These are phyloP conservation scores for Trichopoda pennipes DNA, from an alignment of 2,888 invertebrate genomes.

Conservation along the genomic window DNA sequence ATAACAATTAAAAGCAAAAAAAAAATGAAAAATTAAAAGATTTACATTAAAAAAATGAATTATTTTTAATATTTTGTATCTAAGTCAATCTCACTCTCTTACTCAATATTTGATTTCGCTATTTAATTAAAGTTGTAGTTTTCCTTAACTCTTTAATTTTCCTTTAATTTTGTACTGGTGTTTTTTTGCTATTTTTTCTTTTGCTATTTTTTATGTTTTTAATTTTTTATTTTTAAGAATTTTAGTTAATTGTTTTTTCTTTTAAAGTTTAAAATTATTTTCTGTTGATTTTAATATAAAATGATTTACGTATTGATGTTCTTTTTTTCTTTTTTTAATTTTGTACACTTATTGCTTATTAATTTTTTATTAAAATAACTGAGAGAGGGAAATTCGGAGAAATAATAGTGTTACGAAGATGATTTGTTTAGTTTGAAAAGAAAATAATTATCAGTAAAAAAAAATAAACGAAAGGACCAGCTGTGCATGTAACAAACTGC, in stretches of 20 bases:
- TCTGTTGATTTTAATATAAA: constrained; percentile 13
- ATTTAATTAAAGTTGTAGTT: constrained; percentile 35
- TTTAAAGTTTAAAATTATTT: constrained; percentile 21
- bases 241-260: constrained; percentile 19
- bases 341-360: constrained; percentile 63
- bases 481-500: too few relatives aligned
- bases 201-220: constrained; percentile 21
- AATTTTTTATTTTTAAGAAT: constrained; percentile 3
- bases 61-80: constrained; percentile 15
- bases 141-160: constrained; percentile 19
- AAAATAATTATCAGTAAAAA: too few relatives aligned
- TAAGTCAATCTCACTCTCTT: constrained; percentile 66
- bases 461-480: too few relatives aligned
- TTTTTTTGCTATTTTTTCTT: constrained; percentile 31
- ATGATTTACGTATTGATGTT: not conserved
- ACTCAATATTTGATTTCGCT: constrained; percentile 43
- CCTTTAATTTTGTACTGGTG: constrained; percentile 62
- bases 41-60: not conserved
- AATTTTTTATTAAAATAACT: constrained; percentile 14
- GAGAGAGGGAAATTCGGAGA: not conserved
- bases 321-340: constrained; percentile 19
- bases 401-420: too few relatives aligned
- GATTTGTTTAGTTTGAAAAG: too few relatives aligned
- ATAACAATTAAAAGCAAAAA: not conserved
- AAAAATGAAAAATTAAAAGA: too few relatives aligned